Conservation (phyloP, 2,888 invertebrate species). For the Octodonta nipae region DNA sequence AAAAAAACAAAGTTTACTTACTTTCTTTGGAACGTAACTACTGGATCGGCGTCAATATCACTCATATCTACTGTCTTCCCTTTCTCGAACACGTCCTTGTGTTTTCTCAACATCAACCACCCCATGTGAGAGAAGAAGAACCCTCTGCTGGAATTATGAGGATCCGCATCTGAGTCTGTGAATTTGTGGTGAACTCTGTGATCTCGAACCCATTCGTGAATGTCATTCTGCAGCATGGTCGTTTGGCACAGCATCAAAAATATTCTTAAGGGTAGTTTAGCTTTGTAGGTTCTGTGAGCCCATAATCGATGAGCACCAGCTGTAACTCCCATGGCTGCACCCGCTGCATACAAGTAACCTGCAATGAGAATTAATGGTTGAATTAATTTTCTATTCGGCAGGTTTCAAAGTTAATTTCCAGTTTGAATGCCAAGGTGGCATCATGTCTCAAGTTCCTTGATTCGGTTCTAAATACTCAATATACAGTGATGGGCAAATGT, state of each 20-base stretch:
- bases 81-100: conserved; percentile 71
- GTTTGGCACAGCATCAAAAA: conserved; percentile 70
- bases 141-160: conserved; percentile 65
- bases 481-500: too few species aligned
- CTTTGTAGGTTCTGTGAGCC: conserved; percentile 86
- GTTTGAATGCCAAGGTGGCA: too few species aligned
- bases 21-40: conserved; percentile 76
- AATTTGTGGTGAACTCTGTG: too few species aligned
- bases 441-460: too few species aligned
- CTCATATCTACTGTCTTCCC: conserved; percentile 72
- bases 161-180: conserved; percentile 73
- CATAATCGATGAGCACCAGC: conserved; percentile 89
- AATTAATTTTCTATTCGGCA: conserved; percentile 6
- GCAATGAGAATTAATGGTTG: conserved; percentile 8
- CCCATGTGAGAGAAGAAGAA: conserved; percentile 93
- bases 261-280: too few species aligned
- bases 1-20: conserved; percentile 35
- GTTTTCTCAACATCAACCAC: conserved; percentile 77
- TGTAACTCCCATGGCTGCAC: conserved; percentile 54
- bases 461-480: too few species aligned
- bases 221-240: conserved; percentile 74
- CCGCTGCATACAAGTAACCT: conserved; percentile 13
- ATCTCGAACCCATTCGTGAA: conserved; percentile 77
- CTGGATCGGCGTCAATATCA: conserved; percentile 68
- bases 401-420: too few species aligned